These are phyloP conservation scores for Ictidomys tridecemlineatus DNA, from an alignment of 2,113 vertebrate genomes.

Conservation along the genomic window DNA sequence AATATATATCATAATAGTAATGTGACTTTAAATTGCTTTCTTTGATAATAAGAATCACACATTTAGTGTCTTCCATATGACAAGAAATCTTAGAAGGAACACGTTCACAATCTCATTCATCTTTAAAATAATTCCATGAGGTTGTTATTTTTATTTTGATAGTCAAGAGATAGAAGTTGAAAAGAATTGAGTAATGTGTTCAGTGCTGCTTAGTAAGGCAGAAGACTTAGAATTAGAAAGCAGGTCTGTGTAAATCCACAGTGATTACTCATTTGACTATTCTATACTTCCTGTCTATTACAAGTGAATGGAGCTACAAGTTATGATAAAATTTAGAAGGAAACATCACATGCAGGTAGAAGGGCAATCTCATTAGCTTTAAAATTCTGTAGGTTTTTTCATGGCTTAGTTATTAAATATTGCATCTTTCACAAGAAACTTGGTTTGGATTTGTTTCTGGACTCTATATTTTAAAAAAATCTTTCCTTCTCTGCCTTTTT, in stretches of 20 bases:
- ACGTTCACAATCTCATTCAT: not conserved
- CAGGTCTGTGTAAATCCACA: not conserved
- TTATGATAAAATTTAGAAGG: not conserved
- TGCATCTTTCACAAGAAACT: not conserved
- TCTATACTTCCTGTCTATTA: not conserved
- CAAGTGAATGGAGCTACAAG: not conserved
- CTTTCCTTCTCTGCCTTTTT: not conserved
- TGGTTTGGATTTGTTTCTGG: not conserved
- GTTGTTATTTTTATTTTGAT: conserved; percentile 6
- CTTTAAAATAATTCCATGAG: not conserved
- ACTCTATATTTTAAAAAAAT: not conserved
- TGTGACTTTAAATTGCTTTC: not conserved
- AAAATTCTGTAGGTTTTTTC: not conserved
- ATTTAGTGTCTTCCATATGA: not conserved
- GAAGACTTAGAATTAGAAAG: not conserved
- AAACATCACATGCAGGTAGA: not conserved
- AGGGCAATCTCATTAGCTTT: not conserved
- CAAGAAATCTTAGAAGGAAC: not conserved
- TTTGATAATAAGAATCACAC: not conserved
- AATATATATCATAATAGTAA: not conserved
- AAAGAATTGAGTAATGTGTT: not conserved
- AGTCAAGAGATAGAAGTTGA: not conserved
- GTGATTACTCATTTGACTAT: not conserved
- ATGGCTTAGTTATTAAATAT: not conserved
- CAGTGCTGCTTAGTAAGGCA: not conserved